Evolutionary conservation across 2,888 invertebrate genomes (phyloP).

Genomic region (Archips xylosteana): DNA sequence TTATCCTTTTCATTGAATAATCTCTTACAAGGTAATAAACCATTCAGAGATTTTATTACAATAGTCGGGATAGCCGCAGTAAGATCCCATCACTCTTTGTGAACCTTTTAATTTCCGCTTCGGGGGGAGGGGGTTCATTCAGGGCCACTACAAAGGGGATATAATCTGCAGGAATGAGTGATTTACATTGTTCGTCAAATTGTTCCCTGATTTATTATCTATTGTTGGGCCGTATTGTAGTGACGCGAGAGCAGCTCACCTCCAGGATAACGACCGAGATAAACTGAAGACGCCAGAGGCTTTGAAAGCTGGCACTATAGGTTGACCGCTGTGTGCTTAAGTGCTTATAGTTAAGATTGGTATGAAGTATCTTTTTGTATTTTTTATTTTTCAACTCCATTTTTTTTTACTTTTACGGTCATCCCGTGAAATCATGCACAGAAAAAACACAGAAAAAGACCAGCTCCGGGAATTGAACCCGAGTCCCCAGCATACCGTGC

Average conservation of each 20-base stretch:
- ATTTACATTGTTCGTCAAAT: conserved; percentile 13
- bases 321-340: too few species aligned
- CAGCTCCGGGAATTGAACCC: too few species aligned
- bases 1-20: background rate
- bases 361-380: too few species aligned
- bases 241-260: background rate
- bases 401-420: too few species aligned
- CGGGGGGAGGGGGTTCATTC: background rate
- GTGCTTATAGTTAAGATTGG: too few species aligned
- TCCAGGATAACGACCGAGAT: background rate
- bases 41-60: conserved; percentile 5
- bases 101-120: conserved; percentile 21
- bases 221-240: conserved; percentile 3
- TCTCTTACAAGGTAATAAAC: background rate
- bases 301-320: too few species aligned
- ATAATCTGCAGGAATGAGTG: conserved; percentile 12
- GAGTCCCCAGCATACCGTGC: too few species aligned
- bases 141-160: conserved; percentile 9
- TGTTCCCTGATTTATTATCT: conserved; percentile 15
- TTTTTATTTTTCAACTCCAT: too few species aligned
- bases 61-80: background rate
- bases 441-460: too few species aligned
- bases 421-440: too few species aligned
- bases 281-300: too few species aligned
- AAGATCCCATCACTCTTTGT: conserved; percentile 8